A percentile compares a stretch with the other conserved stretches of the same genome.
phyloP scores from a whole-genome alignment of 2,113 vertebrate species.

The Jaculus jaculus region DNA sequence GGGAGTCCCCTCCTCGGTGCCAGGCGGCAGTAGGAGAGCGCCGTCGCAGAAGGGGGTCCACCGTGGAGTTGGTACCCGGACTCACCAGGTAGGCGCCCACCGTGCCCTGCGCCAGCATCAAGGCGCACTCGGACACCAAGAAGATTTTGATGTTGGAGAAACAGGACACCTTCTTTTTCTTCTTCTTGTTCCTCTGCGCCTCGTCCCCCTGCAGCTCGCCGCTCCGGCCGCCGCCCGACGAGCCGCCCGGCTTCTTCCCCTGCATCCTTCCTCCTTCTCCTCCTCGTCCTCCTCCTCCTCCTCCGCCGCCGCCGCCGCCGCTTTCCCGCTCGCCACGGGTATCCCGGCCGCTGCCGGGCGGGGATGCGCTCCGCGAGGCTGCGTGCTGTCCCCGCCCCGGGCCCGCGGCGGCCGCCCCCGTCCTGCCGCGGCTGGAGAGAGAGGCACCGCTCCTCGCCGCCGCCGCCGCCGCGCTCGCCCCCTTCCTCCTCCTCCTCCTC shows the following conservation, averaged over 20 bases:
- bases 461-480: constrained; percentile 43
- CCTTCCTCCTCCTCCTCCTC: constrained; percentile 25
- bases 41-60: constrained; percentile 8
- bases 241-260: constrained; percentile 87
- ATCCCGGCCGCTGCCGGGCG: constrained; percentile 62
- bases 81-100: constrained; percentile 99
- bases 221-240: constrained; percentile 81
- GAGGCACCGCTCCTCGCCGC: constrained; percentile 59
- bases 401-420: constrained; percentile 79
- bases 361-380: constrained; percentile 57
- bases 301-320: constrained; percentile 62
- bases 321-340: constrained; percentile 75
- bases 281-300: constrained; percentile 56
- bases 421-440: constrained; percentile 54
- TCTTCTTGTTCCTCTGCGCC: constrained; percentile 85
- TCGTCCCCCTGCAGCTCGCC: constrained; percentile 85
- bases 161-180: constrained; percentile 90
- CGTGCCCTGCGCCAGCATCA: constrained; percentile 98
- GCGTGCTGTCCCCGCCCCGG: constrained; percentile 66
- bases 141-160: constrained; percentile 98
- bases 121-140: constrained; percentile 95
- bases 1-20: constrained; percentile 9
- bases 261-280: constrained; percentile 84
- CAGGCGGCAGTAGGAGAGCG: background rate
- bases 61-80: constrained; percentile 65